Base-by-base conservation (phyloP, 2,888 invertebrate species). In the Apoda limacodes region DNA sequence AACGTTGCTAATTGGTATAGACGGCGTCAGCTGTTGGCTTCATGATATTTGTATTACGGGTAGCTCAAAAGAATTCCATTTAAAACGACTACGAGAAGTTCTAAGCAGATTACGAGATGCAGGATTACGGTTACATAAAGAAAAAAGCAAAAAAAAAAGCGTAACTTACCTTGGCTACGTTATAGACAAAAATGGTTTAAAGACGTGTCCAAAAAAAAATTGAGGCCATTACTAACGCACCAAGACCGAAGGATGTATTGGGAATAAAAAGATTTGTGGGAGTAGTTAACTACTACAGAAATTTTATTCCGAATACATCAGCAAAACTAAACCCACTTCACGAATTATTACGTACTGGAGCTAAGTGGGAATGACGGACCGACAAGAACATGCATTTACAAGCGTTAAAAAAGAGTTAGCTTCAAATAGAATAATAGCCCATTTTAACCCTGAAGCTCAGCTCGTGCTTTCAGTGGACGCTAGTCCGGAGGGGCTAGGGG, bases 401-500 rank as follows among this genome's bases (percentile, higher is more conserved):
- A 9, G 12, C 3, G 27, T 39, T 4, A 30, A 25, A 19, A 19
- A 25, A 1, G 5, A 14, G 1, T 22, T 48, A 11, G 19, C 9
- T 3, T 26, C 35, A 2, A 15, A 23, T 1, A 5, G 14, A 2
- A 37, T 40, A 3, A n/a, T 40, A 6, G 37, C 32, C 12, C 36
- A 30, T 13, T 46, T 41, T 19, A 40, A 45, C 14, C 37, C 35
- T 4, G 28, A 22, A 7, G 22, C 12, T 9, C 20, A 25, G 24
- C 26, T 44, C 4, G 40, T 49, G 7, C 22, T 49, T 25, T 31
- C 48, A 3, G 48, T 48, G 3, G 45, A 43, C 25, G 46, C 28
- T 39, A 43, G 40, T 21, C 28, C 40, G 13, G 40, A 39, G 27
- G 48, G 46, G 9, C 9, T 50, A n/a, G 48, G 46, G 13, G 45